Base-by-base conservation (phyloP, 2,888 invertebrate species). In the Pherbina coryleti region DNA sequence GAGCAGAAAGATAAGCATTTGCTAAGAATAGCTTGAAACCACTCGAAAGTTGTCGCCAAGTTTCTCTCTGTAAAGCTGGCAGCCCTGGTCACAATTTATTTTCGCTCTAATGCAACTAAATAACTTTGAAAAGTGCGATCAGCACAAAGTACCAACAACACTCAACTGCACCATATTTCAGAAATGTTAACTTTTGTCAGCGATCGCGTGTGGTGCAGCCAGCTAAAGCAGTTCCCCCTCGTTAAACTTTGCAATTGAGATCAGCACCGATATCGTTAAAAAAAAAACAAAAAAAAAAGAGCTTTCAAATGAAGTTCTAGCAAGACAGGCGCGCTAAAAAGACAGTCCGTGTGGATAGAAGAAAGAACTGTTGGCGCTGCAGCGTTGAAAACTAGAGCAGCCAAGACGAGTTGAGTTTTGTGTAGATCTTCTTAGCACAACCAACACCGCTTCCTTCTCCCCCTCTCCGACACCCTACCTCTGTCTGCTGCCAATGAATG, bases 241-340 rank as follows among this genome's bases (percentile, higher is more conserved):
- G 78, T 81, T 79, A 79, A 79, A 78, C 76, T 79, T 79, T 75
- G 80, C 81, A 80, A 79, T 80, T 80, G 78, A 66, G 80, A 82
- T 82, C 80, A 79, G 77, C 79, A 78, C 79, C 79, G 79, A 79
- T 80, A 79, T 11, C 2, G 74, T 53, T 74, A 76, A 70, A 55
- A 79, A 76, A 67, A 75, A 64, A 80, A 55, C 77, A 76, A 71
- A 77, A 66, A 80, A 49, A 80, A 76, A 77, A 79, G 76, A 75
- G 77, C 79, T 75, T 78, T 77, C 78, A 77, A 72, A 78, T 72
- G 75, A 78, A 69, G 78, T 25, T 64, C 71, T 25, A 75, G 34
- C 66, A 11, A 60, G 19, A 49, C n/a, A 44, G 49, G 66, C 67
- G 14, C 53, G 5, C 49, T 72, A 17, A 44, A 57, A 19, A 31